Evolutionary conservation across 2,113 vertebrate species (phyloP).

Genomic region (Brachionichthys hirsutus): DNA sequence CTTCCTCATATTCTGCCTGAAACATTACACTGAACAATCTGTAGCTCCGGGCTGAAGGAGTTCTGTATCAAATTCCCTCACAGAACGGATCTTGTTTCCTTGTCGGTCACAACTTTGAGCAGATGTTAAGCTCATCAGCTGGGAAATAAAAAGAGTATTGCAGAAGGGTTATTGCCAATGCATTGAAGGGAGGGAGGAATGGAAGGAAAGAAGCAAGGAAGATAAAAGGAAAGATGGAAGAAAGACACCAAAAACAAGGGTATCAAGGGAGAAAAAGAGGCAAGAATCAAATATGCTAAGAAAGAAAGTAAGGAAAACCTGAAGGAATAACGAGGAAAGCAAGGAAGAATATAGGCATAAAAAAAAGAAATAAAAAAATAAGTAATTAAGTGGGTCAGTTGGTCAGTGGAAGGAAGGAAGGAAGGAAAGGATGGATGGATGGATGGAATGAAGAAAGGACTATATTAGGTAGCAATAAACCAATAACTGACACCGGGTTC

Average conservation of each 20-base stretch:
- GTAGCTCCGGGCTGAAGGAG: slow-evolving; percentile 52
- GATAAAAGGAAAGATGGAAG: background rate
- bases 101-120: background rate
- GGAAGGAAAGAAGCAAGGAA: background rate
- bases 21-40: slow-evolving; percentile 64
- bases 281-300: no score
- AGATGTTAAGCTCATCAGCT: slow-evolving; percentile 43
- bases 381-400: no score
- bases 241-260: no score
- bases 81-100: slow-evolving; percentile 51
- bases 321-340: no score
- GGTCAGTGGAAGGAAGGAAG: background rate
- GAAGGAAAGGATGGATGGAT: no score
- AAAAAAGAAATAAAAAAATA: no score
- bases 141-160: slow-evolving; percentile 28
- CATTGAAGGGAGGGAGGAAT: background rate
- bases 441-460: background rate
- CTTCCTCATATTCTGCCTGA: slow-evolving; percentile 32
- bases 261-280: no score
- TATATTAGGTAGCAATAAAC: no score
- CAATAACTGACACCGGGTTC: background rate
- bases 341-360: no score
- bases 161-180: background rate
- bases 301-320: no score
- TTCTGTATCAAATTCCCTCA: slow-evolving; percentile 53